Evolutionary conservation across 2,113 vertebrate species (phyloP).

Genomic region (Datnioides undecimradiatus): DNA sequence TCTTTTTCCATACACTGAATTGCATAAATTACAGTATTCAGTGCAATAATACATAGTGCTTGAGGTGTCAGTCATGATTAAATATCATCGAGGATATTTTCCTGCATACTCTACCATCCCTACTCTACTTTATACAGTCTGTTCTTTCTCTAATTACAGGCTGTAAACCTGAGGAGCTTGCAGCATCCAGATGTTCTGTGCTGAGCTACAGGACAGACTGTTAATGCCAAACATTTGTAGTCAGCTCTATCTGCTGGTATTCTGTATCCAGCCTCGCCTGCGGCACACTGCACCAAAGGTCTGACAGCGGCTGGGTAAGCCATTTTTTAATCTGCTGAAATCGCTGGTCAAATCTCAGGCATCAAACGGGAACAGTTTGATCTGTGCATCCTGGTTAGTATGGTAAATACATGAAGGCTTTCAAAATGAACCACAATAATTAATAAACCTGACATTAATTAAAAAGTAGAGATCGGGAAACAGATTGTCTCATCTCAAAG

Average conservation of each 20-base stretch:
- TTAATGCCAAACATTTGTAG: constrained; percentile 19
- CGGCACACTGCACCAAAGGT: constrained; percentile 3
- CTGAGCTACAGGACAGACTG: constrained; percentile 32
- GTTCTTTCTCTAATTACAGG: constrained; percentile 8
- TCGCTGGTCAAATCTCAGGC: constrained; percentile 29
- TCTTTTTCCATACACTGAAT: neutral
- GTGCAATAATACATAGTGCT: neutral
- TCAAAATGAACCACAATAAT: neutral
- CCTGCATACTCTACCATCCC: neutral
- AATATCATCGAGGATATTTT: neutral
- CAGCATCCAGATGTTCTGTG: constrained; percentile 47
- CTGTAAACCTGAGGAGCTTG: constrained; percentile 44
- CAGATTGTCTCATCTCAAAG: neutral
- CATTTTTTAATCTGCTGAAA: constrained; percentile 50
- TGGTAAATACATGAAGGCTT: neutral
- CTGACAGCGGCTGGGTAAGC: constrained; percentile 15
- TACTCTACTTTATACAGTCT: neutral
- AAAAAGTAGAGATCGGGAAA: neutral
- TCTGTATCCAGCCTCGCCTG: constrained; percentile 5
- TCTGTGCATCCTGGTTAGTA: neutral
- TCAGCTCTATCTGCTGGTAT: constrained; percentile 10
- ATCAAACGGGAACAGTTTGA: constrained; percentile 19
- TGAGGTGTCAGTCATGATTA: neutral
- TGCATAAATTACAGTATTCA: neutral
- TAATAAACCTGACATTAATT: neutral